A percentile compares a stretch with the other conserved stretches of the same genome.
These are phyloP conservation scores for Cephus pulcher DNA, from an alignment of 2,888 invertebrate genomes.

Conservation along the genomic window DNA sequence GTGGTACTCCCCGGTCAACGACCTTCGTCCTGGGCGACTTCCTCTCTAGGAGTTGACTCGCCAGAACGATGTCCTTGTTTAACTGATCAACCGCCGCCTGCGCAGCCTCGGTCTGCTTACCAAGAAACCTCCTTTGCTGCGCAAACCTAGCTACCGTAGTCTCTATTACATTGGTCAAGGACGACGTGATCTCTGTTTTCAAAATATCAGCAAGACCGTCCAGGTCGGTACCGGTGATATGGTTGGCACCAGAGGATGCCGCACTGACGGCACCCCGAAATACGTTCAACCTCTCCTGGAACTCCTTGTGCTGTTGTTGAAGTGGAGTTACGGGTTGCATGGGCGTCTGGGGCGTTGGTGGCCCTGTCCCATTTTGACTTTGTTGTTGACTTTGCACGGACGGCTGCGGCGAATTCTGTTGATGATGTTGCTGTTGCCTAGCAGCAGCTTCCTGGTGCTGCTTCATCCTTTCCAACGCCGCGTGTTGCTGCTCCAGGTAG, in stretches of 20 bases:
- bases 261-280: constrained; percentile 75
- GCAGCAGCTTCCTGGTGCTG: constrained; percentile 68
- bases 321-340: constrained; percentile 69
- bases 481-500: constrained; percentile 58
- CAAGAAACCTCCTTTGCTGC: constrained; percentile 81
- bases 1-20: constrained; percentile 73
- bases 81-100: constrained; percentile 86
- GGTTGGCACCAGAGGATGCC: constrained; percentile 70
- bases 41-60: constrained; percentile 83
- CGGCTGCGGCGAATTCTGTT: constrained; percentile 64
- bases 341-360: constrained; percentile 60
- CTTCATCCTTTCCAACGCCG: constrained; percentile 70
- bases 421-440: constrained; percentile 65
- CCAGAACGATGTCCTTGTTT: constrained; percentile 85
- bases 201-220: constrained; percentile 91
- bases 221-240: constrained; percentile 81
- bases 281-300: constrained; percentile 83
- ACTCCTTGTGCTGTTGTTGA: constrained; percentile 68
- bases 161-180: constrained; percentile 87
- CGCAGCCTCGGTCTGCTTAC: constrained; percentile 83
- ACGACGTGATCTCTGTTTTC: constrained; percentile 89
- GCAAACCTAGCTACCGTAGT: constrained; percentile 87
- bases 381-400: constrained; percentile 60
- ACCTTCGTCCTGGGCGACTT: constrained; percentile 86
- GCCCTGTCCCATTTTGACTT: constrained; percentile 56